These are phyloP conservation scores for Magallana gigas DNA, from an alignment of 1,140 invertebrate genomes.

Conservation along the genomic window DNA sequence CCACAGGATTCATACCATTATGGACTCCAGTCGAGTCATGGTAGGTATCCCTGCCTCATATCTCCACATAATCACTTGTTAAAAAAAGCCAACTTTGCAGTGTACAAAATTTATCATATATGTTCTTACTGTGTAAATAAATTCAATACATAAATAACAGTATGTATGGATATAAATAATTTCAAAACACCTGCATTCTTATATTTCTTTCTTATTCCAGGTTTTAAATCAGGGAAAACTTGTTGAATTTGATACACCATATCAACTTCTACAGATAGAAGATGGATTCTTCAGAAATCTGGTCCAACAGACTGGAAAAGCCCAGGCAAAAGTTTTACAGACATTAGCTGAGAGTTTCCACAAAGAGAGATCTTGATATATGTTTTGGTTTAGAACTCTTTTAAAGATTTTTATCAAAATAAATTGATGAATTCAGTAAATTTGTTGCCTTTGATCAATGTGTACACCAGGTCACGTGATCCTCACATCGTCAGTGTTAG, in stretches of 20 bases:
- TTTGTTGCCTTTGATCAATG: background rate
- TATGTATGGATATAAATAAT: too few species aligned
- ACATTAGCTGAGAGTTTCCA: constrained; percentile 44
- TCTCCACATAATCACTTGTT: background rate
- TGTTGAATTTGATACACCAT: constrained; percentile 85
- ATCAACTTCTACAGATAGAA: constrained; percentile 82
- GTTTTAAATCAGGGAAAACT: constrained; percentile 68
- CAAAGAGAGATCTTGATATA: constrained; percentile 12
- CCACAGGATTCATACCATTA: constrained; percentile 81
- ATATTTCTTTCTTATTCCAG: constrained; percentile 51
- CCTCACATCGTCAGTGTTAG: too few species aligned
- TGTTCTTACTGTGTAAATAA: too few species aligned
- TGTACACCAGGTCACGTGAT: too few species aligned
- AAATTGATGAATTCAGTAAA: background rate
- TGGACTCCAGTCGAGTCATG: constrained; percentile 76
- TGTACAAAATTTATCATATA: too few species aligned
- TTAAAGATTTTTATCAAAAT: background rate
- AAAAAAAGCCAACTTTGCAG: too few species aligned
- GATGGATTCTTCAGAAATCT: constrained; percentile 77
- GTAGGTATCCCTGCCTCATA: constrained; percentile 47
- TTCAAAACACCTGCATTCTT: too few species aligned
- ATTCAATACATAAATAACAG: too few species aligned
- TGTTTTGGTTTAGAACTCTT: background rate
- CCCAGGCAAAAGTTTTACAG: constrained; percentile 63
- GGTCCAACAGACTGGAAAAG: constrained; percentile 72